Evolutionary conservation across 2,888 invertebrate genomes (phyloP), one percentile per base, ranked within the genome.

Genomic region (Dasysyrphus albostriatus): DNA sequence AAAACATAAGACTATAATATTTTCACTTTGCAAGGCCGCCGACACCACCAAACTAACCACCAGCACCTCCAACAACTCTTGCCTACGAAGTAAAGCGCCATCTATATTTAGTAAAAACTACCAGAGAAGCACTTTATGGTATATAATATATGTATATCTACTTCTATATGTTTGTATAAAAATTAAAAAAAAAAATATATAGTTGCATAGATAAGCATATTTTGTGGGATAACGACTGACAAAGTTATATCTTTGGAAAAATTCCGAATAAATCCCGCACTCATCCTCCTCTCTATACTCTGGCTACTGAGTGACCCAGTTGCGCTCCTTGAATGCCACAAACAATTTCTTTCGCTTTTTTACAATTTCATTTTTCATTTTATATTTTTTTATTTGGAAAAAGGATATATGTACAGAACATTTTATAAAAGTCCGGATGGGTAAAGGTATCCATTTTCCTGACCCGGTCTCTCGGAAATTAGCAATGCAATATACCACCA

Each of bases 201-300:
- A 49, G 49, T 49, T 84, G 67, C 69, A 80, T 61, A 76, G 84
- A 84, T 81, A 84, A 84, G 84, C 76, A 81, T 70, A 74, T 79
- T 83, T 73, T 69, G 24, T 56, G 56, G 6, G 34, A 72, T 10
- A 32, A 37, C 9, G 19, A 39, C 73, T 61, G 69, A 80, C 65
- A 76, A 84, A 80, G 84, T 80, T 74, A 80, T 83, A 14, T 73
- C 49, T 34, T 49, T 49, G 37, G 2, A 42, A 34, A 42, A 67
- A 58, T 19, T 59, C 42, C 39, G 3, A 44, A 37, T 32, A 44
- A 34, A 44, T 29, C 14, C 39, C 16, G 14, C 24, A 14, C 10
- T 9, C 44, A 16, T 24, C 10, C 49, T 39, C 32, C 5, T 32
- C 32, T 32, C 51, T 29, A 19, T 12, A 8, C 14, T 37, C 34